Conservation (phyloP, 2,113 vertebrate species). For the Eidolon helvum region DNA sequence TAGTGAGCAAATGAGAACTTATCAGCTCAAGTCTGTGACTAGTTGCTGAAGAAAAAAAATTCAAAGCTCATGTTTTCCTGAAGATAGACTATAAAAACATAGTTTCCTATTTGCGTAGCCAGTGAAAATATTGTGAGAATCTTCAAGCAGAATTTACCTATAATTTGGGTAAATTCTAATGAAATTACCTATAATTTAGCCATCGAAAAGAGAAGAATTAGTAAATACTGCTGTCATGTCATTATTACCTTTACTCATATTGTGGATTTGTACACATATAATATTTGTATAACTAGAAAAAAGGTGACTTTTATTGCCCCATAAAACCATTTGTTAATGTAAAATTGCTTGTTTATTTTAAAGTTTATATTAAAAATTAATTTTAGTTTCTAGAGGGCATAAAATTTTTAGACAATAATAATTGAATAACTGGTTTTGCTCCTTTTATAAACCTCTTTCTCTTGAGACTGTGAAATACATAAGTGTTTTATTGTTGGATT, state of each 20-base stretch:
- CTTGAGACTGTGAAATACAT: neutral
- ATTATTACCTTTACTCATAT: neutral
- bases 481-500: conserved; percentile 23
- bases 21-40: neutral
- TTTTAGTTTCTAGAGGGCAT: conserved; percentile 15
- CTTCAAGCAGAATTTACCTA: neutral
- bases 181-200: neutral
- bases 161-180: neutral
- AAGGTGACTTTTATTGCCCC: neutral
- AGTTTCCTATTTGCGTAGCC: neutral
- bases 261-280: neutral
- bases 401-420: conserved; percentile 7
- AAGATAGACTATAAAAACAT: neutral
- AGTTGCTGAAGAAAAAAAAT: neutral
- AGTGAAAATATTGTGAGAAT: neutral
- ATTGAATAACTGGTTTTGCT: neutral
- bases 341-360: neutral
- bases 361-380: neutral
- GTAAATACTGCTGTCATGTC: neutral
- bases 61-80: neutral
- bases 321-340: conserved; percentile 15
- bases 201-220: neutral
- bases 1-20: neutral
- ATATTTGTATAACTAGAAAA: neutral
- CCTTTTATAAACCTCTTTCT: neutral